A percentile compares a stretch with the other conserved stretches of the same genome.
phyloP scores from a whole-genome alignment of 2,113 vertebrate species.

The Cardinalis cardinalis region DNA sequence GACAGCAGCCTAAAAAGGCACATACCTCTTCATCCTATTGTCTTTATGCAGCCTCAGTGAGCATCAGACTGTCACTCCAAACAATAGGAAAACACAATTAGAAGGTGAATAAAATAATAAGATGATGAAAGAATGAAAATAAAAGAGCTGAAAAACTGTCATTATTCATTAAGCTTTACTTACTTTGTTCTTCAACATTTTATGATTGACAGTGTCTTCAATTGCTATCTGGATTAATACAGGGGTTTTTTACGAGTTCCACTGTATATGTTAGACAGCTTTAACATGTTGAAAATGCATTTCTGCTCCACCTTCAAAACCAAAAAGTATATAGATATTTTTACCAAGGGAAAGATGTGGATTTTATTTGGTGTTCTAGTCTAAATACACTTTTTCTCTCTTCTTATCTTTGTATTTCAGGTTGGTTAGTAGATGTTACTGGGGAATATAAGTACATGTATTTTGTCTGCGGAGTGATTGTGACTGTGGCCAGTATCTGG shows the following conservation, averaged over 20 bases:
- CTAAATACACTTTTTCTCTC: background rate
- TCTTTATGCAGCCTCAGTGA: background rate
- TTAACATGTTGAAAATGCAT: background rate
- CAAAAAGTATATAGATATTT: background rate
- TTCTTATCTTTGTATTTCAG: conserved; percentile 72
- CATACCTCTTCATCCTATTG: background rate
- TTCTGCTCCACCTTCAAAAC: background rate
- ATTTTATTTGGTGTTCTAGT: background rate
- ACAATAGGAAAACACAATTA: conserved; percentile 11
- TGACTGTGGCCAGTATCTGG: conserved; percentile 87
- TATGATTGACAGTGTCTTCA: background rate
- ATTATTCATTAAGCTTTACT: background rate
- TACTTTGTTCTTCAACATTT: conserved; percentile 4
- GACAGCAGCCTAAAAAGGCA: conserved; percentile 1
- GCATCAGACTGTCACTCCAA: background rate
- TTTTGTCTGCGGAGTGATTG: conserved; percentile 84
- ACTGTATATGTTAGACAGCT: background rate
- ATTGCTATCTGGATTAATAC: background rate
- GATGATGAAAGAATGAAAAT: background rate
- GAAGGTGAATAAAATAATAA: background rate
- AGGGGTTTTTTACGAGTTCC: background rate
- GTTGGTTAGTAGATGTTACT: conserved; percentile 91
- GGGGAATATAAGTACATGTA: conserved; percentile 94
- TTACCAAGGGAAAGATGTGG: background rate
- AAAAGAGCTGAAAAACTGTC: background rate